Conservation (phyloP, 2,888 invertebrate species). For the Drosophila fulvimacula region DNA sequence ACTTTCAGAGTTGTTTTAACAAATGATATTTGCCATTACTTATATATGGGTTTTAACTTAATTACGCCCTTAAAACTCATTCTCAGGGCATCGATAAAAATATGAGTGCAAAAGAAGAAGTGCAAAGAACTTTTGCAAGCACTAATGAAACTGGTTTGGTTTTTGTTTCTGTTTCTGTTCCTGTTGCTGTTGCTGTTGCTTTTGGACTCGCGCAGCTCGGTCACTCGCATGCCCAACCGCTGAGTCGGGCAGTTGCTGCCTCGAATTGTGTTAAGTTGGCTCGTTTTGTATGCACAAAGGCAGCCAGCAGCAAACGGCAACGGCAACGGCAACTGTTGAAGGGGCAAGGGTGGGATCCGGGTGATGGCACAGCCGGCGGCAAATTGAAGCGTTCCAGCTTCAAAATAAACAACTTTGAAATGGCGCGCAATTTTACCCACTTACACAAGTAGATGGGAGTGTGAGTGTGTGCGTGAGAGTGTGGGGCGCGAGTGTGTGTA, state of each 20-base stretch:
- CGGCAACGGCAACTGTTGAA: slow-evolving; percentile 19
- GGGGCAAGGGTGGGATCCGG: slow-evolving; percentile 1
- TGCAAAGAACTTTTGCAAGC: slow-evolving; percentile 73
- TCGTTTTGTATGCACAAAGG: slow-evolving; percentile 74
- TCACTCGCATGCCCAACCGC: too few species aligned
- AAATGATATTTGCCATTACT: not conserved
- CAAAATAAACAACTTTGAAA: slow-evolving; percentile 75
- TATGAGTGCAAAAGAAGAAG: slow-evolving; percentile 56
- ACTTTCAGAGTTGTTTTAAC: not conserved
- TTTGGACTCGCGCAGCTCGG: slow-evolving; percentile 30
- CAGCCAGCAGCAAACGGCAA: slow-evolving; percentile 28
- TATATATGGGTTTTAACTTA: not conserved
- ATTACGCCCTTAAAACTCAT: not conserved
- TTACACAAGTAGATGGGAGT: slow-evolving; percentile 24
- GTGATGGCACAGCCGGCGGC: slow-evolving; percentile 30
- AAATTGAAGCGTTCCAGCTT: slow-evolving; percentile 57
- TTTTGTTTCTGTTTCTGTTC: slow-evolving; percentile 35
- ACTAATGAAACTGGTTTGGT: slow-evolving; percentile 69
- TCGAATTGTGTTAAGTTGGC: slow-evolving; percentile 74
- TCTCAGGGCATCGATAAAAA: slow-evolving; percentile 6
- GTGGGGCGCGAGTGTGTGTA: slow-evolving; percentile 24
- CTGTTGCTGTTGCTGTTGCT: slow-evolving; percentile 17
- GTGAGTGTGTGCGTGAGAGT: slow-evolving; percentile 20
- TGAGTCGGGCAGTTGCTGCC: slow-evolving; percentile 53
- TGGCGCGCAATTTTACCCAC: slow-evolving; percentile 76